phyloP scores from a whole-genome alignment of 2,888 invertebrate species.

The Gari tellinella region DNA sequence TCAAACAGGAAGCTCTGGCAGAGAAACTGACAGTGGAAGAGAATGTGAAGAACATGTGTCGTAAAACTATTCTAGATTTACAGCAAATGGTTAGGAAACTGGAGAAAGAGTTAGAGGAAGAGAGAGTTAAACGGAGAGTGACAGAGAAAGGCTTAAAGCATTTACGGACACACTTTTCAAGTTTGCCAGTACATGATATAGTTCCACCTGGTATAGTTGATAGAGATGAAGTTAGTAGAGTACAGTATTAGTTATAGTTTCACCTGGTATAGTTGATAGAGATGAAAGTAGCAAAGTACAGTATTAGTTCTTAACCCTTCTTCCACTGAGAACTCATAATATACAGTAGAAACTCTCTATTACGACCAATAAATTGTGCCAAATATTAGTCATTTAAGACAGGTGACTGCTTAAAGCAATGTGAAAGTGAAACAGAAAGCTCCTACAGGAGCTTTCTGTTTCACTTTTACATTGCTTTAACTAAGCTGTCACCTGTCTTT shows the following conservation, averaged over 20 bases:
- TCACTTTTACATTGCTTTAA: no score
- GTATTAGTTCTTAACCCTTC: no score
- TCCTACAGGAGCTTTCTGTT: no score
- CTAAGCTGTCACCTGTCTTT: no score
- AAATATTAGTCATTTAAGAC: no score
- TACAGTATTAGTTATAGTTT: constrained; percentile 68
- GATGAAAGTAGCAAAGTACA: constrained; percentile 69
- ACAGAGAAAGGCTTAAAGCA: constrained; percentile 78
- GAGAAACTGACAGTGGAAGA: constrained; percentile 70
- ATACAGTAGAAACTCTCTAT: no score
- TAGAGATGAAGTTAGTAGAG: constrained; percentile 64
- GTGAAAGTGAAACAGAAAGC: no score
- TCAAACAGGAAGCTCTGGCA: constrained; percentile 67
- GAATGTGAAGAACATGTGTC: constrained; percentile 69
- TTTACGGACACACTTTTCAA: constrained; percentile 77
- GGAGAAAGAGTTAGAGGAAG: constrained; percentile 66
- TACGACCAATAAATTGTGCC: no score
- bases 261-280: constrained; percentile 63
- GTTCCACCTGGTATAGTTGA: constrained; percentile 66
- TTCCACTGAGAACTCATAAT: no score
- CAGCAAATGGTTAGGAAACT: constrained; percentile 68
- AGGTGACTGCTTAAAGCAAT: no score
- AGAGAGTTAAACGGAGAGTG: constrained; percentile 66
- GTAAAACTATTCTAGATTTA: constrained; percentile 72
- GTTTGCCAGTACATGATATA: constrained; percentile 70